A percentile compares a stretch with the other conserved stretches of the same genome.
Evolutionary conservation across 2,113 vertebrate species (phyloP).

Genomic region (Saiga tatarica): DNA sequence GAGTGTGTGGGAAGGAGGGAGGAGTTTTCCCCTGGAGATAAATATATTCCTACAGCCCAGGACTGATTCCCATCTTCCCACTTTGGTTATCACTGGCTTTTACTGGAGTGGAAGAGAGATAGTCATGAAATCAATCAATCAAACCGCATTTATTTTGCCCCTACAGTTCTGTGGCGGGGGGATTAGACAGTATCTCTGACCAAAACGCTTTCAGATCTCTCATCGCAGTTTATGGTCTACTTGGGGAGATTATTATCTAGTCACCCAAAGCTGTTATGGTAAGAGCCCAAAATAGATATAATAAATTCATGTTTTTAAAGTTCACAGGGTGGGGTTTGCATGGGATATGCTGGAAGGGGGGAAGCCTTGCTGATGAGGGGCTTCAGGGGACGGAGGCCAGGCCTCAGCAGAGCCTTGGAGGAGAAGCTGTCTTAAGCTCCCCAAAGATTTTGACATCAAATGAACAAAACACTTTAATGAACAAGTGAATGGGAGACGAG

Average conservation of each 20-base stretch:
- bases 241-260: constrained; percentile 57
- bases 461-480: background rate
- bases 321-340: background rate
- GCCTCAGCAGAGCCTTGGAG: background rate
- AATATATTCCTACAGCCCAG: background rate
- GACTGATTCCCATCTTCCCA: background rate
- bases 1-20: background rate
- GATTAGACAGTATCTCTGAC: background rate
- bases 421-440: background rate
- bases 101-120: background rate
- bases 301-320: background rate
- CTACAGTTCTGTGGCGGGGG: background rate
- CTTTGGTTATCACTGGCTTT: background rate
- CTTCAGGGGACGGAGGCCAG: background rate
- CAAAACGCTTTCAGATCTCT: background rate
- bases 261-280: constrained; percentile 19
- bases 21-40: background rate
- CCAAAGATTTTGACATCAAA: background rate
- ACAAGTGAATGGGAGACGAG: background rate
- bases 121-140: background rate
- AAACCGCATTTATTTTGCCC: background rate
- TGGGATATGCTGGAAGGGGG: background rate
- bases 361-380: background rate
- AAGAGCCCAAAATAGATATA: background rate
- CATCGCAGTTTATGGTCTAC: constrained; percentile 23